These are phyloP conservation scores for Electrophaes corylata DNA, from an alignment of 2,888 invertebrate genomes.

Conservation along the genomic window DNA sequence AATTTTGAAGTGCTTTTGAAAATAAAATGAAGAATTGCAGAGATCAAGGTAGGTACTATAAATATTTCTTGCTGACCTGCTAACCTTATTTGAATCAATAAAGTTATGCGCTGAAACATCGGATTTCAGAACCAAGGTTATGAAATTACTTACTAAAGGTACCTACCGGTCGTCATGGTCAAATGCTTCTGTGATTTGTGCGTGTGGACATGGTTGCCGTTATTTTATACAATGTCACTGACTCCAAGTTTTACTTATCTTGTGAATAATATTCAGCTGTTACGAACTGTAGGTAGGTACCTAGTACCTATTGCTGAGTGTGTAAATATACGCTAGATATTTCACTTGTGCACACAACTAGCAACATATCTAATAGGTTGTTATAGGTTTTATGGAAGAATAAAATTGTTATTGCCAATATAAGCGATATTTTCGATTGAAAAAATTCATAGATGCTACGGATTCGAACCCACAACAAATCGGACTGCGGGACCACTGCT, in stretches of 20 bases:
- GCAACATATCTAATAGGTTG: no score
- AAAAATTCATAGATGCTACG: no score
- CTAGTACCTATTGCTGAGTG: neutral
- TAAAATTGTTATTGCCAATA: no score
- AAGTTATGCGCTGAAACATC: neutral
- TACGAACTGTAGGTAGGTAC: neutral
- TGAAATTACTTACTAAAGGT: neutral
- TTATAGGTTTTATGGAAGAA: no score
- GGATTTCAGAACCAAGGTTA: neutral
- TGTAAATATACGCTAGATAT: constrained; percentile 9
- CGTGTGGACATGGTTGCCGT: neutral
- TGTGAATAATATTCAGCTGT: constrained; percentile 9
- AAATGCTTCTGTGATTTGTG: neutral
- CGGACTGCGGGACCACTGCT: no score
- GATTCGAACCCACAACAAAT: no score
- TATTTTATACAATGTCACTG: constrained; percentile 18
- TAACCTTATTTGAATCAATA: neutral
- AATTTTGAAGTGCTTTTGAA: neutral
- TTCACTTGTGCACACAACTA: constrained; percentile 3
- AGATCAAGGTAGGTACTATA: neutral
- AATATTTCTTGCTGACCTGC: neutral
- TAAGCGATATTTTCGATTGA: no score
- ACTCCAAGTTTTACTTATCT: constrained; percentile 8
- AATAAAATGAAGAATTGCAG: neutral
- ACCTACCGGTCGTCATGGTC: neutral